These are phyloP conservation scores for Aporrectodea caliginosa DNA, from an alignment of 1,140 invertebrate species.

Conservation along the genomic window DNA sequence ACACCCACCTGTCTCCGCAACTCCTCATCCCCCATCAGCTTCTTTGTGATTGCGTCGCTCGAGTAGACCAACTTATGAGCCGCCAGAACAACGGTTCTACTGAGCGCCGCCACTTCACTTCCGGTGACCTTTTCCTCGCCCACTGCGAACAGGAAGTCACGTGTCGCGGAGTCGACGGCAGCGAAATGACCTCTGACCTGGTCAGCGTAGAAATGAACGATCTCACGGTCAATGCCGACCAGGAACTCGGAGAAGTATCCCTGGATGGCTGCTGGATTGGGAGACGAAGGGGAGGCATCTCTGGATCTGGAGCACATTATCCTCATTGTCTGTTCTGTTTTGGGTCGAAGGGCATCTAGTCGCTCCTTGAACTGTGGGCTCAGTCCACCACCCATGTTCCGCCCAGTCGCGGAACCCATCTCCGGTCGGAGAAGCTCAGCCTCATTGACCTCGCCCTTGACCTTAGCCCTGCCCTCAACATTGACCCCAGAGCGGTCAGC, in stretches of 20 bases:
- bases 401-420: background rate
- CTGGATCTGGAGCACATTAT: too few relatives aligned
- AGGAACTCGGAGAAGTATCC: background rate
- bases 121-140: background rate
- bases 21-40: background rate
- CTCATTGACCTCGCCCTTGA: background rate
- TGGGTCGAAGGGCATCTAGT: too few relatives aligned
- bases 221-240: background rate
- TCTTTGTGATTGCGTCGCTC: background rate
- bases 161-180: background rate
- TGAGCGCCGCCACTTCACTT: background rate
- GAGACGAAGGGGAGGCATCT: too few relatives aligned
- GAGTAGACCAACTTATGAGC: background rate
- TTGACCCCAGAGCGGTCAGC: too few relatives aligned
- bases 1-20: background rate
- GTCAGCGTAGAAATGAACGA: background rate
- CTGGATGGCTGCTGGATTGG: too few relatives aligned
- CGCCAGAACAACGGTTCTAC: background rate
- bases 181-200: background rate
- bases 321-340: too few relatives aligned
- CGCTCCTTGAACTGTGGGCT: background rate
- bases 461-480: too few relatives aligned
- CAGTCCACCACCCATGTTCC: background rate
- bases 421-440: background rate
- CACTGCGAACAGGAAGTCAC: background rate